Evolutionary conservation across 2,888 invertebrate species (phyloP).

Genomic region (Plutella xylostella): DNA sequence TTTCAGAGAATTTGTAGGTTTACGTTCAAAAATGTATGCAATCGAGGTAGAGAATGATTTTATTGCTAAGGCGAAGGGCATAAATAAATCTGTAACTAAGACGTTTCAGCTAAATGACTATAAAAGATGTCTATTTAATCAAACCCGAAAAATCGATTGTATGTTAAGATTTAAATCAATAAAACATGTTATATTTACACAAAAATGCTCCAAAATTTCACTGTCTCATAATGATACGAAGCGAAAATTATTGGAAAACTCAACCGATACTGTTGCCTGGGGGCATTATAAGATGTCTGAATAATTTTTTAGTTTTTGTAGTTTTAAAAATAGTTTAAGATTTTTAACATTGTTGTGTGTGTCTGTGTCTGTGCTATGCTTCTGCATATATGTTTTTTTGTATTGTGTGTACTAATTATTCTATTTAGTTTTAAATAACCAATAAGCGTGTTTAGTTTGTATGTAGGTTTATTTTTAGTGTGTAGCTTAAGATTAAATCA

Average conservation of each 20-base stretch:
- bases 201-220: conserved; percentile 16
- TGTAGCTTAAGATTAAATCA: no score
- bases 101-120: conserved; percentile 15
- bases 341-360: no score
- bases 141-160: conserved; percentile 5
- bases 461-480: no score
- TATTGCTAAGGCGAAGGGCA: conserved; percentile 19
- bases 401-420: no score
- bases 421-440: no score
- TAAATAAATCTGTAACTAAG: conserved; percentile 18
- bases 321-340: no score
- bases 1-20: conserved; percentile 22
- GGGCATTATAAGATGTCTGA: conserved; percentile 15
- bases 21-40: conserved; percentile 25
- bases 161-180: conserved; percentile 18
- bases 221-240: conserved; percentile 14
- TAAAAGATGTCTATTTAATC: conserved; percentile 16
- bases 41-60: conserved; percentile 14
- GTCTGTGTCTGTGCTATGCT: no score
- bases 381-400: no score
- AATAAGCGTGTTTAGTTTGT: no score
- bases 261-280: conserved; percentile 12
- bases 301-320: no score
- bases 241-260: conserved; percentile 7
- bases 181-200: conserved; percentile 19